Base-by-base conservation (phyloP, 1,140 invertebrate genomes). In the Pseudachorutes palmiensis region DNA sequence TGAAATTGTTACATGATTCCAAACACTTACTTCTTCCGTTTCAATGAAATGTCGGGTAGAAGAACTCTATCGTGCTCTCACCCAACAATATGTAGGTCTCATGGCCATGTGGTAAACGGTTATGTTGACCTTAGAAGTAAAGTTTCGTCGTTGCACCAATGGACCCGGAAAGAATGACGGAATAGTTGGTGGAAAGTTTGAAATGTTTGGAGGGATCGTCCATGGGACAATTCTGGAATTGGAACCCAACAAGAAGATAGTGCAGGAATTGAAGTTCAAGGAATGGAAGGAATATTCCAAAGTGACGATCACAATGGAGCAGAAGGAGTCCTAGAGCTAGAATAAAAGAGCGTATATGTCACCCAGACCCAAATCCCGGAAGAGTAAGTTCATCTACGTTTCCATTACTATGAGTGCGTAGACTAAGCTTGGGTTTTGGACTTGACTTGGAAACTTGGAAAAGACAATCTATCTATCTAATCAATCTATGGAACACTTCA, bases 241-340 rank as follows among this genome's bases (percentile, higher is more conserved):
- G 83, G 77, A 88, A 1, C 88, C 89, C 2, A 84, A 86, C 59
- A 87, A 89, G 74, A 91, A 88, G 78, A 93, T 99, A 66, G 84
- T 88, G n/a, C 89, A 95, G 80, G 86, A 85, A 70, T 99, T 97
- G 97, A 82, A 96, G 75, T 87, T 92, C 72, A 97, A 94, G 81
- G 86, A 87, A 55, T 99, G 97, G 94, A 91, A 87, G 58, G 93
- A 98, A 81, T 94, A 86, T 80, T 98, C 96, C 0, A 83, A 85
- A 72, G 95, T 98, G 48, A 87, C 84, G 12, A 85, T 98, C 45
- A 83, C 86, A 64, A 88, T 98, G 67, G 81, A 86, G 48, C 87
- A 97, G 80, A 89, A 89, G 79, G 87, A 81, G 55, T 91, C 93
- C 76, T n/a, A n/a, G n/a, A n/a, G n/a, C n/a, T n/a, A n/a, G n/a